Conservation (phyloP, 2,113 vertebrate species). For the Chloroceryle aenea region DNA sequence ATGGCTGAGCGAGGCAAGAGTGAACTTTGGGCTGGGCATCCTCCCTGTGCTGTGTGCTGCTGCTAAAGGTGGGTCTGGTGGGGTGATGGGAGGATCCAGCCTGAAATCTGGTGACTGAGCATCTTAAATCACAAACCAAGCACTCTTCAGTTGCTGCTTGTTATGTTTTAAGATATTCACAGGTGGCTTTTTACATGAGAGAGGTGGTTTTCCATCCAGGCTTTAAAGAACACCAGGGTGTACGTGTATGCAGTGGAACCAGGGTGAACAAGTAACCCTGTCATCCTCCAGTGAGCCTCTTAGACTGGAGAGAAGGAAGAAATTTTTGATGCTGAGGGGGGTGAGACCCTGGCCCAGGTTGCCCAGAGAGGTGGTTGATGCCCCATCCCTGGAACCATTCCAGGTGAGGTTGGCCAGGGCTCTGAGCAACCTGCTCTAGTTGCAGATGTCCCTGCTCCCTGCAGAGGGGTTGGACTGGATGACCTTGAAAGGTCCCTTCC, state of each 20-base stretch:
- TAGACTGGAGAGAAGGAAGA: not conserved
- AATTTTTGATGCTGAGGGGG: not conserved
- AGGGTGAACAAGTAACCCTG: not conserved
- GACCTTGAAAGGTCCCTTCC: too few species aligned
- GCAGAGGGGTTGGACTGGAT: too few species aligned
- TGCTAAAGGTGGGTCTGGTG: accelerated
- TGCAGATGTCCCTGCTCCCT: too few species aligned
- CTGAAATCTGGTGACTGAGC: not conserved
- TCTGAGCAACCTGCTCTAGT: too few species aligned
- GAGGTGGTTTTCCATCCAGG: not conserved
- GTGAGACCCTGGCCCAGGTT: not conserved
- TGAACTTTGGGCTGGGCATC: not conserved
- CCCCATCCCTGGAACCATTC: too few species aligned
- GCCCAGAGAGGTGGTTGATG: too few species aligned
- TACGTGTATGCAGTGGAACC: not conserved
- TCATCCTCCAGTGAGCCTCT: not conserved
- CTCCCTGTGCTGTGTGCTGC: too few species aligned
- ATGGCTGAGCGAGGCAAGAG: not conserved
- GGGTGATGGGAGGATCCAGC: not conserved
- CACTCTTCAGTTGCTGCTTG: not conserved
- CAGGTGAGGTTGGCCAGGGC: too few species aligned
- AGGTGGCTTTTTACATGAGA: not conserved
- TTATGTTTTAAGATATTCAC: not conserved
- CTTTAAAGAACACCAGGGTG: not conserved
- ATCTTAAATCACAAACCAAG: not conserved